Base-by-base conservation (phyloP, 2,797 vertebrate genomes). In the Podarcis lilfordi region DNA sequence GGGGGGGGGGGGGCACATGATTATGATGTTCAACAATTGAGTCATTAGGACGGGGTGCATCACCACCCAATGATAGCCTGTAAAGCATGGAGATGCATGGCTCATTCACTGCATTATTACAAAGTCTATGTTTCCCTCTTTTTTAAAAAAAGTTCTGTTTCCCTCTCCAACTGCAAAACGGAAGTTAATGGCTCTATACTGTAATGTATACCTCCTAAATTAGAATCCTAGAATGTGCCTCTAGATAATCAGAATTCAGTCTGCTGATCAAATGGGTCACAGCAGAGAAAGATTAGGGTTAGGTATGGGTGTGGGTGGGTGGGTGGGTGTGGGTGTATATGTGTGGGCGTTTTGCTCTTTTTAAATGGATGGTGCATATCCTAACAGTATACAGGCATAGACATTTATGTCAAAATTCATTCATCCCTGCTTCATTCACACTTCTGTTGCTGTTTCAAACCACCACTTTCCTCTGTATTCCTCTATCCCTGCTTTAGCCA, bases 21-120 rank as follows among this genome's bases (percentile, higher is more conserved):
- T 86, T 86, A 86, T 61, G 85, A 86, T 80, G 43, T 80, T 86
- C 85, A 80, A 74, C 84, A 86, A 81, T 81, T 74, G 85, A 80
- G 68, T 80, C 85, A 80, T 86, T 86, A 86, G 55, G 78, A 80
- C 23, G 61, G 78, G 68, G 27, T 61, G 68, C 85, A 74, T 80
- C 68, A 40, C 78, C 50, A 43, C 45, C 78, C 40, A 86, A 86
- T 80, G 78, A 86, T 43, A 80, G 78, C 45, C 50, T 74, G 45
- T 35, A 43, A 80, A 74, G 78, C 45, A 55, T 80, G 85, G 69
- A 79, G 84, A 78, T 71, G 55, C 23, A 68, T 7, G 10, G 40
- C 23, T 25, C 50, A 59, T 72, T 72, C 68, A 23, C 50, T 71
- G 66, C 66, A 80, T 80, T 40, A 59, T 72, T 59, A 61, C 45